Evolutionary conservation across 2,113 vertebrate species (phyloP), one percentile per base, ranked within the genome.

Genomic region (Hippotragus niger): DNA sequence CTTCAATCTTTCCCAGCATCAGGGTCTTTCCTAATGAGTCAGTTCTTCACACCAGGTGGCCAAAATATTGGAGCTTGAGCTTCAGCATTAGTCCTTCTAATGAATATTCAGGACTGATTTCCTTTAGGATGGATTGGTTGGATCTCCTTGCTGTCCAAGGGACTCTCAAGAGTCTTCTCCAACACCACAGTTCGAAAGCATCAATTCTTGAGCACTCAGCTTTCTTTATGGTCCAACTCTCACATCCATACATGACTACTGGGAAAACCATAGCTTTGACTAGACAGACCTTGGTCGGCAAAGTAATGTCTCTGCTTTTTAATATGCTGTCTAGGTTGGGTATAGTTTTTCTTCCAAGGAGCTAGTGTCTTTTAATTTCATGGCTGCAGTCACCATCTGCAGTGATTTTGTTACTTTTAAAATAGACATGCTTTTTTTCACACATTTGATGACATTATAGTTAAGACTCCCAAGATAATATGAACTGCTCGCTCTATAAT

Each of bases 221-320:
- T 11, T 67, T 67, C 62, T n/a, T 19, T 10, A 67, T 5, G 4
- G 62, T n/a, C 8, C 64, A 67, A 0, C n/a, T 67, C 64, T 67
- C n/a, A 67, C 64, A 67, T 36, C n/a, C 33, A 36, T 67, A 67
- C n/a, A 21, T 36, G 64, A 67, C 8, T 36, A 67, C 64, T 21
- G n/a, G 64, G 4, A 67, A 67, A 36, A 67, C 17, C 33, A 67
- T 67, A 67, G 64, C 64, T 36, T 36, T 67, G 17, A 67, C 33
- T 36, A 67, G 64, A 36, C 64, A 21, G 4, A 36, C 64, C 17
- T 67, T 67, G 1, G 8, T 36, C 0, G 0, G 64, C 17, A 67
- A 67, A 36, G 17, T 67, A 67, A 67, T 7, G 17, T 36, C 33
- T 67, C 17, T 67, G 64, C 64, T 67, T 67, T 67, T 36, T 36